A percentile compares a stretch with the other conserved stretches of the same genome.
Evolutionary conservation across 2,888 invertebrate species (phyloP).

Genomic region (Trichacis sp.): DNA sequence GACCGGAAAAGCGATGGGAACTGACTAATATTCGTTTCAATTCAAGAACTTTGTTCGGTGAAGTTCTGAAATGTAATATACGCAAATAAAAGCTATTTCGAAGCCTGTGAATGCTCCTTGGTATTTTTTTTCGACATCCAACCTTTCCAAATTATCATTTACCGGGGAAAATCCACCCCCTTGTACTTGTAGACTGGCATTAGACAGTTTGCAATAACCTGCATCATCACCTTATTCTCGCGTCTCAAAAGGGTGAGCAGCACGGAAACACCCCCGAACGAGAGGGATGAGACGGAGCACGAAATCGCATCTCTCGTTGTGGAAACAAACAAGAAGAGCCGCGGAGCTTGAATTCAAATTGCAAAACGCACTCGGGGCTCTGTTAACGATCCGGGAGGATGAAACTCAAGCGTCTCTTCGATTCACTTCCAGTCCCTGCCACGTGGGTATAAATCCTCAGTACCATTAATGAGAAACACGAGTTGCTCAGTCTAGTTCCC

Average conservation of each 20-base stretch:
- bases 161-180: slow-evolving; percentile 8
- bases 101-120: slow-evolving; percentile 1
- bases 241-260: background rate
- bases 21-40: no score
- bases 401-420: slow-evolving; percentile 31
- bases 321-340: slow-evolving; percentile 29
- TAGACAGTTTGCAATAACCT: slow-evolving; percentile 18
- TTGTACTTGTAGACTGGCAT: slow-evolving; percentile 6
- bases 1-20: no score
- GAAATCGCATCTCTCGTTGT: background rate
- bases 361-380: slow-evolving; percentile 55
- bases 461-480: slow-evolving; percentile 7
- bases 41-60: no score
- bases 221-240: slow-evolving; percentile 11
- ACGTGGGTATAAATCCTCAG: slow-evolving; percentile 17
- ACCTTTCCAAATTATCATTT: background rate
- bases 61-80: slow-evolving; percentile 63
- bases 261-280: background rate
- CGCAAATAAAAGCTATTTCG: slow-evolving; percentile 55
- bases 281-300: slow-evolving; percentile 4
- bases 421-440: slow-evolving; percentile 35
- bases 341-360: slow-evolving; percentile 46
- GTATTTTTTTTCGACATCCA: slow-evolving; percentile 32
- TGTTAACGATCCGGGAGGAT: slow-evolving; percentile 39
- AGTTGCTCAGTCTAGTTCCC: background rate